A percentile compares a stretch with the other conserved stretches of the same genome.
phyloP scores from a whole-genome alignment of 2,888 invertebrate genomes.

The Yponomeuta plumbellus region DNA sequence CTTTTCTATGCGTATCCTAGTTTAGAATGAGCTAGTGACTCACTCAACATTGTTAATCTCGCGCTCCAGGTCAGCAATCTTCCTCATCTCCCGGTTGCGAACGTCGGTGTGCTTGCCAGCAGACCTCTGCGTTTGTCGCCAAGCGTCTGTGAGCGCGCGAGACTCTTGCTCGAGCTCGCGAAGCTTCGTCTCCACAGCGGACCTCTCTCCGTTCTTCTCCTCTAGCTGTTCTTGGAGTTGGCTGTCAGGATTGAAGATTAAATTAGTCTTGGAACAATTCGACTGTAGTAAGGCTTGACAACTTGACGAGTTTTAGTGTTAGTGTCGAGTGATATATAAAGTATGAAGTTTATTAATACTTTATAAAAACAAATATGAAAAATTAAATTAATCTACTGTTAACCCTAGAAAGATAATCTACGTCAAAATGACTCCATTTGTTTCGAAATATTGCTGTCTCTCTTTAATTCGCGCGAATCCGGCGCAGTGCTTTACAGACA shows the following conservation, averaged over 20 bases:
- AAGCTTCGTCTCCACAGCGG: slow-evolving; percentile 51
- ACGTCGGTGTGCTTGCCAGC: slow-evolving; percentile 40
- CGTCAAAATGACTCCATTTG: too few species aligned
- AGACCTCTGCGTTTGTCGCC: slow-evolving; percentile 30
- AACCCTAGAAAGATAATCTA: too few species aligned
- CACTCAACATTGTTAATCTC: slow-evolving; percentile 58
- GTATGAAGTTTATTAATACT: too few species aligned
- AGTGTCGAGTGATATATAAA: too few species aligned
- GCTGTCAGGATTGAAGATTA: slow-evolving; percentile 21
- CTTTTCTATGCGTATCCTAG: too few species aligned
- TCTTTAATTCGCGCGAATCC: too few species aligned
- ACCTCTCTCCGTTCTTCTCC: slow-evolving; percentile 44
- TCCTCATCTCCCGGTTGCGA: slow-evolving; percentile 46
- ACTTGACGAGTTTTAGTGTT: too few species aligned
- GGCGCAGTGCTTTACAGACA: too few species aligned
- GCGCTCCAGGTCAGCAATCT: slow-evolving; percentile 47
- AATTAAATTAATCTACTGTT: too few species aligned
- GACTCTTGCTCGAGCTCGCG: slow-evolving; percentile 40
- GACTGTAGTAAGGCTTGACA: background rate
- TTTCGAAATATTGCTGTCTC: too few species aligned
- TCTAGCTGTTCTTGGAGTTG: slow-evolving; percentile 50
- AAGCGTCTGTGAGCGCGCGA: slow-evolving; percentile 40
- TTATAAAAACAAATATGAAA: too few species aligned
- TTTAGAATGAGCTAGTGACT: slow-evolving; percentile 27
- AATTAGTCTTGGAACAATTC: background rate